These are phyloP conservation scores for Ptychobarbus kaznakovi DNA, from an alignment of 2,797 vertebrate species.

Conservation along the genomic window DNA sequence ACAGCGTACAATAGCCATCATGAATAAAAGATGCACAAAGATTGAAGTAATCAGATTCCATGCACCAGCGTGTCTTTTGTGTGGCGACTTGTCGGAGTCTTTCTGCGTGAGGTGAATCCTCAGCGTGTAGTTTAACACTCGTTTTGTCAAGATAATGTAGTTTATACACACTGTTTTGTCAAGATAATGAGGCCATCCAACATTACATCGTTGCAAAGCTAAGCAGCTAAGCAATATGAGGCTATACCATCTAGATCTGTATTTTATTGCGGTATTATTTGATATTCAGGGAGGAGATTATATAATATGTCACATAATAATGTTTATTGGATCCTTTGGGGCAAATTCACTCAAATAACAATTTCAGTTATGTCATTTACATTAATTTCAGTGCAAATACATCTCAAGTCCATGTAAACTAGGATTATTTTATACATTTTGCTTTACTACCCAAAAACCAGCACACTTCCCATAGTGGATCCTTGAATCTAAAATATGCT, in stretches of 20 bases:
- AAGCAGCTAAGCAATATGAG: conserved; percentile 37
- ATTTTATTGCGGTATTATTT: background rate
- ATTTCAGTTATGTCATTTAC: background rate
- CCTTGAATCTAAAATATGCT: no score
- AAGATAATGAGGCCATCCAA: conserved; percentile 53
- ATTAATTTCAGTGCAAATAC: background rate
- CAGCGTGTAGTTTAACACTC: conserved; percentile 45
- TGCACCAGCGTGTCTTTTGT: conserved; percentile 40
- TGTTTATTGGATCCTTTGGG: background rate
- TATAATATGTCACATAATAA: background rate
- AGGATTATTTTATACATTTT: background rate
- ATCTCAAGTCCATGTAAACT: background rate
- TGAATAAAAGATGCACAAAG: conserved; percentile 61
- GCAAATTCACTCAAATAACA: background rate
- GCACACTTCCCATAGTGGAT: background rate
- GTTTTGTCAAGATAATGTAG: conserved; percentile 44
- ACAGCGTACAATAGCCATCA: conserved; percentile 28
- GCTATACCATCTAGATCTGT: conserved; percentile 3
- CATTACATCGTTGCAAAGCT: no score
- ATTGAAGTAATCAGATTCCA: conserved; percentile 51
- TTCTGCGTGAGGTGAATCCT: conserved; percentile 48
- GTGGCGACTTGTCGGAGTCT: conserved; percentile 28
- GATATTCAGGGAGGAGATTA: background rate
- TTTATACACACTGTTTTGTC: conserved; percentile 46
- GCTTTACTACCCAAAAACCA: background rate